These are phyloP conservation scores for Danio choprae DNA, from an alignment of 2,797 vertebrate genomes.

Conservation along the genomic window DNA sequence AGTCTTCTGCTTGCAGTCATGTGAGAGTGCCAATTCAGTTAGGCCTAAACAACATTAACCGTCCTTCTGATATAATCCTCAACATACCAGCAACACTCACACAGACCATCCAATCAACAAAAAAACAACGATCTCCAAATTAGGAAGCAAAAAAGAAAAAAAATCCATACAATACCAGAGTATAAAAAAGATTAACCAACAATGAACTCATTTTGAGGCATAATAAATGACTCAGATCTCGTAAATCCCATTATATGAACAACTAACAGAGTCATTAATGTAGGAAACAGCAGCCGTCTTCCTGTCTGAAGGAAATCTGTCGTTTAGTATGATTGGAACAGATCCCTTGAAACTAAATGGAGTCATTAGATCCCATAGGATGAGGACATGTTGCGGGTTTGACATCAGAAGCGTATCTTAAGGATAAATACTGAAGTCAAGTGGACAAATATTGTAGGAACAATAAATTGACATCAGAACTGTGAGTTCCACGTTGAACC, in stretches of 20 bases:
- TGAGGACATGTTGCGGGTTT: background rate
- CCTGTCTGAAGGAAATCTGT: constrained; percentile 6
- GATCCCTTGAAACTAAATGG: background rate
- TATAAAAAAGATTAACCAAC: background rate
- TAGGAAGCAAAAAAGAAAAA: background rate
- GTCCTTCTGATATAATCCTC: background rate
- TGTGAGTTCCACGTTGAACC: background rate
- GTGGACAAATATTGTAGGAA: background rate
- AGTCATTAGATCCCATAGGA: background rate
- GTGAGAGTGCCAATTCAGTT: constrained; percentile 60
- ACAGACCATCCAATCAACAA: background rate
- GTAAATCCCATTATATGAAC: background rate
- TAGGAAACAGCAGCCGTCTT: constrained; percentile 21
- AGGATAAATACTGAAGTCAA: background rate
- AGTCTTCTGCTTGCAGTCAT: constrained; percentile 58
- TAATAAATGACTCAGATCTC: background rate
- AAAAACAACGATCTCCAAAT: constrained; percentile 4
- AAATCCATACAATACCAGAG: background rate
- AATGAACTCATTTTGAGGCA: background rate
- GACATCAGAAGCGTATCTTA: background rate
- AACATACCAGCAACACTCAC: background rate
- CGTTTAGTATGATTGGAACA: background rate
- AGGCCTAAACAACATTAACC: constrained; percentile 42
- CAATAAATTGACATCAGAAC: background rate
- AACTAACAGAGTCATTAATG: constrained; percentile 28